phyloP scores from a whole-genome alignment of 2,888 invertebrate genomes.

The Trypoxylon attenuatum region DNA sequence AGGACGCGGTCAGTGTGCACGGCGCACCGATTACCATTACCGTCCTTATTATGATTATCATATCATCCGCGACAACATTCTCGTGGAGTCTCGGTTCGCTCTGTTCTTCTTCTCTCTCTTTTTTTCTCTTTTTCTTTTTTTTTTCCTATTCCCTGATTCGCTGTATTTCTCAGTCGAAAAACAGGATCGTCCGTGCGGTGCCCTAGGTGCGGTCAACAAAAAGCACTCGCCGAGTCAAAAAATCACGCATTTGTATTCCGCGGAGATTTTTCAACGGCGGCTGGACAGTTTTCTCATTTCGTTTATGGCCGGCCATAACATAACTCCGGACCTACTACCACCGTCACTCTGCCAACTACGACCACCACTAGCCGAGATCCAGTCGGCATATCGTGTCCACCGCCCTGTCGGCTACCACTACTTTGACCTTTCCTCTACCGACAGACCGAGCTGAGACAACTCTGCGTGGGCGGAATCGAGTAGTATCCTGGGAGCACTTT shows the following conservation, averaged over 20 bases:
- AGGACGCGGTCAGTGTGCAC: not conserved
- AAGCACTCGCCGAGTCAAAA: slow-evolving; percentile 47
- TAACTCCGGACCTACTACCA: slow-evolving; percentile 64
- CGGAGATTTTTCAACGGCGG: slow-evolving; percentile 70
- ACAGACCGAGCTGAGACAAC: slow-evolving; percentile 24
- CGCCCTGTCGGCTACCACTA: slow-evolving; percentile 10
- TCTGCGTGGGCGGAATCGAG: slow-evolving; percentile 42
- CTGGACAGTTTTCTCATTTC: slow-evolving; percentile 72
- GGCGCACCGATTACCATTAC: not conserved
- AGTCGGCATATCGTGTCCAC: not conserved
- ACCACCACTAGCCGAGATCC: slow-evolving; percentile 1
- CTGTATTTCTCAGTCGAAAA: slow-evolving; percentile 10
- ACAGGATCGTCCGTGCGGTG: not conserved
- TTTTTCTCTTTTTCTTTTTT: no score
- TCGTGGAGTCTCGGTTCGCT: no score
- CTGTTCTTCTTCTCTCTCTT: no score
- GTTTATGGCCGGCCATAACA: slow-evolving; percentile 71
- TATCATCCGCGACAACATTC: slow-evolving; percentile 1
- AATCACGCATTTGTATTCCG: slow-evolving; percentile 72
- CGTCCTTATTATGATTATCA: slow-evolving; percentile 5
- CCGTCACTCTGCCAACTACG: slow-evolving; percentile 20
- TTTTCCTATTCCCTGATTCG: not conserved
- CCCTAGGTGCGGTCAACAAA: slow-evolving; percentile 37
- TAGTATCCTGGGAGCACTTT: slow-evolving; percentile 32
- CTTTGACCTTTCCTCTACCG: slow-evolving; percentile 18